Percentiles rank a stretch among this genome's conserved stretches.
Evolutionary conservation across 2,797 vertebrate species (phyloP).

Genomic region (Lepilemur ruficaudatus): DNA sequence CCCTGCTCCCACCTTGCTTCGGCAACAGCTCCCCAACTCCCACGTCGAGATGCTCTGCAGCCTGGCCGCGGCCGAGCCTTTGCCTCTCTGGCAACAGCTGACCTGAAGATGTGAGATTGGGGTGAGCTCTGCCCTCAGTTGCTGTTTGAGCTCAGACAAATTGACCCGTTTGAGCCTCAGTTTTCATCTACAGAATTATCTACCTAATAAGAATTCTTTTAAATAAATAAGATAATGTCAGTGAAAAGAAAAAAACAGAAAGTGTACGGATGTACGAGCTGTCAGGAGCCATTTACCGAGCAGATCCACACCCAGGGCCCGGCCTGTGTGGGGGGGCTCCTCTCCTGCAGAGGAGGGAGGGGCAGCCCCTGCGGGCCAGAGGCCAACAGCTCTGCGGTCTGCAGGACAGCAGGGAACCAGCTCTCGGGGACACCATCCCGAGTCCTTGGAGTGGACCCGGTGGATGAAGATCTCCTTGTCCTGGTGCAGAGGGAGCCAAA

Average conservation of each 20-base stretch:
- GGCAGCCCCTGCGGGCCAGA: neutral
- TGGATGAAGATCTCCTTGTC: neutral
- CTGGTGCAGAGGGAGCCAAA: neutral
- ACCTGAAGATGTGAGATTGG: neutral
- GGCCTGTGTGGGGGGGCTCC: neutral
- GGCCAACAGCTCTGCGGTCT: neutral
- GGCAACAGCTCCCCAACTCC: too few species aligned
- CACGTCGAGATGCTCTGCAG: too few species aligned
- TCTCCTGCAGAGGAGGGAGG: neutral
- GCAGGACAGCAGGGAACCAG: neutral
- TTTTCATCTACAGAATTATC: neutral
- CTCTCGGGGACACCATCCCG: neutral
- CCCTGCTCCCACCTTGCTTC: too few species aligned
- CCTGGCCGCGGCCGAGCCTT: neutral
- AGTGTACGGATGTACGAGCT: neutral
- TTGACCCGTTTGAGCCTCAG: neutral
- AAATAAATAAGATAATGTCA: neutral
- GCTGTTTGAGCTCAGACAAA: neutral
- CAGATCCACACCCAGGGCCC: too few species aligned
- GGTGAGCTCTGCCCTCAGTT: neutral
- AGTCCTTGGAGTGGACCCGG: neutral
- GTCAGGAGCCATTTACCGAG: neutral
- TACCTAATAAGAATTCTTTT: neutral
- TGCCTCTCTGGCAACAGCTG: fast-evolving
- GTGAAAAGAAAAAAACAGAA: neutral